Evolutionary conservation across 2,113 vertebrate species (phyloP).

Genomic region (Podilymbus podiceps): DNA sequence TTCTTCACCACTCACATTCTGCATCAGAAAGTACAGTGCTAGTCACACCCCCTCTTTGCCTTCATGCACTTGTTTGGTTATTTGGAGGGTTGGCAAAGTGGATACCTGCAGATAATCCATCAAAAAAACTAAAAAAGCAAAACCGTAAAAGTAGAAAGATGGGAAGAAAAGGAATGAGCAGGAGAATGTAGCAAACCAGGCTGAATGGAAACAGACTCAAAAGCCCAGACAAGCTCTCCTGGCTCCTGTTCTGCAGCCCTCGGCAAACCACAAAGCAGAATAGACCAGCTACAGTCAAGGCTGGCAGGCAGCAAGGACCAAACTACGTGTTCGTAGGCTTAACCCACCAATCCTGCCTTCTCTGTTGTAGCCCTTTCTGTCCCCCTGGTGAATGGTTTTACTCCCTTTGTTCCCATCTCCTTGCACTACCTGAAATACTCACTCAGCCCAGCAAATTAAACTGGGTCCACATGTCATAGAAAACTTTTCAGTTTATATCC

Average conservation of each 20-base stretch:
- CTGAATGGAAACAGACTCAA: not conserved
- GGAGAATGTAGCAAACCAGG: not conserved
- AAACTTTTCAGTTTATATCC: not conserved
- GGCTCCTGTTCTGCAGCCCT: fast-evolving
- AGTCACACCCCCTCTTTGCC: not conserved
- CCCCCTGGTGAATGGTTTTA: not conserved
- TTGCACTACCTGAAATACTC: not conserved
- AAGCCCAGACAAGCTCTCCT: not conserved
- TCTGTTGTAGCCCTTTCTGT: not conserved
- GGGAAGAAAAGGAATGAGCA: not conserved
- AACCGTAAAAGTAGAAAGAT: not conserved
- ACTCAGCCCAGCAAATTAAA: not conserved
- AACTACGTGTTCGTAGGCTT: not conserved
- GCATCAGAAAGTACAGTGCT: not conserved
- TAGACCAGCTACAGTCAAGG: not conserved
- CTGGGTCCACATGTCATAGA: not conserved
- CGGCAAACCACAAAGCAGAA: not conserved
- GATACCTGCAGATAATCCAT: not conserved
- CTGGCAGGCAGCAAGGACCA: not conserved
- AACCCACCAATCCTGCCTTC: not conserved
- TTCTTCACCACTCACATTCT: not conserved
- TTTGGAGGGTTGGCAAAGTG: not conserved
- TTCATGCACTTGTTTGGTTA: not conserved
- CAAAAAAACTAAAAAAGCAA: not conserved
- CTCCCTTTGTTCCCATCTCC: not conserved